Percentiles rank a stretch among this genome's conserved stretches.
phyloP scores from a whole-genome alignment of 2,888 invertebrate genomes.

The Conus canariensis region DNA sequence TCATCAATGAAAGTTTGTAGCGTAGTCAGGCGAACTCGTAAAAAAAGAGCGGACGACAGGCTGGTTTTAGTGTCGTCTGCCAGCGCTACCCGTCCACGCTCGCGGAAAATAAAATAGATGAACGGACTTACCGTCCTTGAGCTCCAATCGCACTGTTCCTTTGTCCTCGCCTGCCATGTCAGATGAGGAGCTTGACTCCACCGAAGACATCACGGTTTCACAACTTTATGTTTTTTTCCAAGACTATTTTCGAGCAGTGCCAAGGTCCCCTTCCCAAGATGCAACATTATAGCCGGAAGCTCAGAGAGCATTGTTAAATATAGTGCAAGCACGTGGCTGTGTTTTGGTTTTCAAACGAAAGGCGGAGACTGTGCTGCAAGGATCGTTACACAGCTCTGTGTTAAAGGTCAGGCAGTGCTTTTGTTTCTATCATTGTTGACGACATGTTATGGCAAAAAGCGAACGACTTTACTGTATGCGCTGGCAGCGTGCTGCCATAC shows the following conservation, averaged over 20 bases:
- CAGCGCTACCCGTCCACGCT: not conserved
- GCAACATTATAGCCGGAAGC: constrained; percentile 59
- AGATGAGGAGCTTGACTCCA: constrained; percentile 55
- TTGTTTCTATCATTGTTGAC: too few species aligned
- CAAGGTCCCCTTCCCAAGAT: constrained; percentile 61
- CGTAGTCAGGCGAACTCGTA: not conserved
- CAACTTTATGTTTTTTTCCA: constrained; percentile 45
- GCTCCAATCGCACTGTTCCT: constrained; percentile 63
- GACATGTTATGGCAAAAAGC: too few species aligned
- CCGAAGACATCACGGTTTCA: constrained; percentile 52
- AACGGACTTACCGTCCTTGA: constrained; percentile 62
- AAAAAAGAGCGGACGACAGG: constrained; percentile 29
- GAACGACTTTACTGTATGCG: too few species aligned
- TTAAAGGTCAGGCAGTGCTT: not conserved
- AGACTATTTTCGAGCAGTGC: constrained; percentile 48
- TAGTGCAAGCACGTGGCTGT: constrained; percentile 66
- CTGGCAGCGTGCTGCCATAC: too few species aligned
- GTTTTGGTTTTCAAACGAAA: constrained; percentile 55
- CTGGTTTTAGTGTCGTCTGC: constrained; percentile 17
- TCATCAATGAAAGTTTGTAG: constrained; percentile 22
- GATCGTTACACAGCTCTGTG: not conserved
- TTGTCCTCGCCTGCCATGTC: constrained; percentile 55
- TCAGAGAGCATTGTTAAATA: constrained; percentile 56
- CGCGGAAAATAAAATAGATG: not conserved
- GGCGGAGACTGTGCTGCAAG: not conserved